These are phyloP conservation scores for Drosophila silvestris DNA, from an alignment of 2,888 invertebrate genomes.

Conservation along the genomic window DNA sequence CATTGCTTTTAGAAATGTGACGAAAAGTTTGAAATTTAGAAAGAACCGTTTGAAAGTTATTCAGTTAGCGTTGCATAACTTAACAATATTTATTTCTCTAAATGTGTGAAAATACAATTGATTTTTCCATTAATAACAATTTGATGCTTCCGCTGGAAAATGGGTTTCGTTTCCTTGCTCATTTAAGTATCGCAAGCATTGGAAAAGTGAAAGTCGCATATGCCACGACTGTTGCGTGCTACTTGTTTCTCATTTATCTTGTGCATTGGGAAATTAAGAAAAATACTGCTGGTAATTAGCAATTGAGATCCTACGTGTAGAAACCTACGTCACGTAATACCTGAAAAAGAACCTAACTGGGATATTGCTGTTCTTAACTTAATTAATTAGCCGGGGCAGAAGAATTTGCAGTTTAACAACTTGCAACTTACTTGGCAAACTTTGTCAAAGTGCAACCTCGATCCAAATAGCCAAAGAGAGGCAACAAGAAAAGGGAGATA, in stretches of 20 bases:
- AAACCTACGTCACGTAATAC: constrained; percentile 9
- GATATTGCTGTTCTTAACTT: constrained; percentile 54
- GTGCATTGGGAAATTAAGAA: neutral
- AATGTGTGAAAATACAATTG: neutral
- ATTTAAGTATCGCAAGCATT: neutral
- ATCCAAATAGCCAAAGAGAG: constrained; percentile 9
- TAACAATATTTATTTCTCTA: neutral
- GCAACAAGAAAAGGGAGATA: constrained; percentile 13
- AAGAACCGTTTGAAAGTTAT: neutral
- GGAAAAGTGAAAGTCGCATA: neutral
- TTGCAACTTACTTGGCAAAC: constrained; percentile 45
- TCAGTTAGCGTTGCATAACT: neutral
- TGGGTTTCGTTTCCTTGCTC: neutral
- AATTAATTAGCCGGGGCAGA: constrained; percentile 52
- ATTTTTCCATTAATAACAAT: neutral
- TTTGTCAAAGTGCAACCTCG: constrained; percentile 44
- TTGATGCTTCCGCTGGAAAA: neutral
- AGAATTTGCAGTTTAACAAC: constrained; percentile 53
- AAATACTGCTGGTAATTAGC: neutral
- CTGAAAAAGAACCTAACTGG: constrained; percentile 37
- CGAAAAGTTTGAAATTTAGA: neutral
- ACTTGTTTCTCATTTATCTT: neutral
- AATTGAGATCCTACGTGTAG: neutral
- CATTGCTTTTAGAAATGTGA: neutral
- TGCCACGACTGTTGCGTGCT: neutral